Evolutionary conservation across 2,113 vertebrate genomes (phyloP), one percentile per base, ranked within the genome.

Genomic region (Meleagris gallopavo): DNA sequence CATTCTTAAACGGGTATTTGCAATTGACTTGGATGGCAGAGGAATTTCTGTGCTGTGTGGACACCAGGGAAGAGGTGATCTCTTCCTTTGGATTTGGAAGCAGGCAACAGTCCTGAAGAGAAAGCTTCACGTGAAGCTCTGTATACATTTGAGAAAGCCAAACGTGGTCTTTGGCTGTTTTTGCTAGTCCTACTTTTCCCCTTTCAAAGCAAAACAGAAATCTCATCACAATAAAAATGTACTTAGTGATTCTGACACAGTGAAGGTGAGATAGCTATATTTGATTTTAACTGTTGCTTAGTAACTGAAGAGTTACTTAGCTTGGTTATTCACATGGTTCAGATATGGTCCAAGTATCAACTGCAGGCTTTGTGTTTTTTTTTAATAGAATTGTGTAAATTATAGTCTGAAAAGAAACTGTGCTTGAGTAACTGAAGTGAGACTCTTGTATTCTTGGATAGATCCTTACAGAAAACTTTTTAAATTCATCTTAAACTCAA

Each of bases 21-120:
- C 5, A 62, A 7, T 1, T n/a, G 9, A 9, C 30, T 77, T 0
- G 0, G 24, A 30, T 57, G 10, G n/a, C 30, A 10, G 17, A 40
- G 38, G 10, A 61, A 7, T 87, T 91, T 79, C 66, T 79, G 58
- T 34, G 13, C 27, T 83, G 6, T 24, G 12, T 79, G 2, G 0
- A 2, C 36, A 4, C 4, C 57, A 54, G 45, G 22, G 74, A 75
- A 46, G 24, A 90, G 25, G 11, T 19, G 2, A 3, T 21, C 3
- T 72, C 11, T 73, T 72, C 38, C 21, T 67, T 54, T 24, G 29
- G 7, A 25, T 70, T 3, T 9, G 1, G 11, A 57, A 43, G 21
- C 7, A 71, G 46, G 24, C 17, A 75, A 14, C 38, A 78, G 20
- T 79, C 62, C 45, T 18, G n/a, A 82, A 30, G 7, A 48, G 20